Conservation (phyloP, 2,113 vertebrate genomes). For the Elaphurus davidianus region DNA sequence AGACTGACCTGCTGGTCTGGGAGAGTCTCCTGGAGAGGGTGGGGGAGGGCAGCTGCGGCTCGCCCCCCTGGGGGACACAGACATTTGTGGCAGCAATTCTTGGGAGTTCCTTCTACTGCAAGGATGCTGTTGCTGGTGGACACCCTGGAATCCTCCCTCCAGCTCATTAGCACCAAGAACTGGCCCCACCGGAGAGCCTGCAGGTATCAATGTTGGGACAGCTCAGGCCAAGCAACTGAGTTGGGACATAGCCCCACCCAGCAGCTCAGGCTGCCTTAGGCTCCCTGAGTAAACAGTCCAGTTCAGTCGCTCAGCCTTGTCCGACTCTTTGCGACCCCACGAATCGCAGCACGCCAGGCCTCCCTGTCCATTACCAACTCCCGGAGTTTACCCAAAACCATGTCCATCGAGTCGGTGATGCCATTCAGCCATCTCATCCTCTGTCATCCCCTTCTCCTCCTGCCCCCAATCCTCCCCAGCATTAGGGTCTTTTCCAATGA, state of each 20-base stretch:
- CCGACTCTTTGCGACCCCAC: too few species aligned
- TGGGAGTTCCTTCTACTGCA: not conserved
- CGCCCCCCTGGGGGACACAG: fast-evolving
- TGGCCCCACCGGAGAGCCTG: not conserved
- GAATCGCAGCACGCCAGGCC: too few species aligned
- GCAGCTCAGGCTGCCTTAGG: not conserved
- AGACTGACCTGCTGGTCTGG: not conserved
- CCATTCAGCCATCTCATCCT: too few species aligned
- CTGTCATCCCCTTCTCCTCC: too few species aligned
- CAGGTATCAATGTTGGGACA: not conserved
- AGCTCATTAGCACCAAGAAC: not conserved
- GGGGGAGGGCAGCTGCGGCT: not conserved
- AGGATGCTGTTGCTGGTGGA: not conserved
- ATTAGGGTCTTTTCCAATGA: too few species aligned
- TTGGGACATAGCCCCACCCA: not conserved
- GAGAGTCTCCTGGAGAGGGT: not conserved
- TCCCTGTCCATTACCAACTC: too few species aligned
- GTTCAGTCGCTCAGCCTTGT: too few species aligned
- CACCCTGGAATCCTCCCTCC: not conserved
- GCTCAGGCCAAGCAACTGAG: not conserved
- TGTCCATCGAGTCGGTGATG: too few species aligned
- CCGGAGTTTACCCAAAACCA: too few species aligned
- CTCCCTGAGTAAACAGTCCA: not conserved
- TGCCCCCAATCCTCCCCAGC: too few species aligned
- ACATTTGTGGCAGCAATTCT: not conserved